Evolutionary conservation across 2,113 vertebrate species (phyloP).

Genomic region (Dipodomys stephensi): DNA sequence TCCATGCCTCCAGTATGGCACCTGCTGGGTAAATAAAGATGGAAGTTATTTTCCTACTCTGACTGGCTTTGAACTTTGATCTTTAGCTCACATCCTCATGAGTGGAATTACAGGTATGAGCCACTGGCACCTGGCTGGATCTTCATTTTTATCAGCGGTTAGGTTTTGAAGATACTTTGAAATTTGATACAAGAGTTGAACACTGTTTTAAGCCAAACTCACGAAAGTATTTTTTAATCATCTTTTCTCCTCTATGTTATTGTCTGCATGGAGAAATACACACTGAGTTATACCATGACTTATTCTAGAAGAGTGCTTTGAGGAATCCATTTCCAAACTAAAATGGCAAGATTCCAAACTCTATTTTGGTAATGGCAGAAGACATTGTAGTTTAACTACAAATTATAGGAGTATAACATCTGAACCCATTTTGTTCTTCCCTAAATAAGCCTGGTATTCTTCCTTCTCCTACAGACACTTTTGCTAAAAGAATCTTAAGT

Average conservation of each 20-base stretch:
- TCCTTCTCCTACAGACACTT: neutral
- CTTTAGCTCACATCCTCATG: neutral
- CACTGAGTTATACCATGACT: neutral
- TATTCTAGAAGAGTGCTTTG: neutral
- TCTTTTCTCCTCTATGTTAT: neutral
- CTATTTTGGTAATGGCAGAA: neutral
- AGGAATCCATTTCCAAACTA: neutral
- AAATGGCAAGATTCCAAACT: neutral
- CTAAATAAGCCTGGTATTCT: neutral
- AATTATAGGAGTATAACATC: neutral
- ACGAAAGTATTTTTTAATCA: neutral
- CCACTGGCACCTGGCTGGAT: no score
- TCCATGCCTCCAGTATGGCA: no score
- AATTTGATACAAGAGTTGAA: slow-evolving; percentile 21
- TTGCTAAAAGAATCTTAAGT: slow-evolving; percentile 24
- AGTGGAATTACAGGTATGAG: no score
- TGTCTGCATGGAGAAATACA: neutral
- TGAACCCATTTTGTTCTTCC: neutral
- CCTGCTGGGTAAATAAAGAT: no score
- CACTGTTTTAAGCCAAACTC: neutral
- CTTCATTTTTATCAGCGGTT: slow-evolving; percentile 12
- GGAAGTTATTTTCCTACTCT: no score
- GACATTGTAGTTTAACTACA: neutral
- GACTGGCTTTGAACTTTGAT: no score
- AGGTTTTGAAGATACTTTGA: neutral